Conservation (phyloP, 2,113 vertebrate genomes). For the Machaerirhynchus nigripectus region DNA sequence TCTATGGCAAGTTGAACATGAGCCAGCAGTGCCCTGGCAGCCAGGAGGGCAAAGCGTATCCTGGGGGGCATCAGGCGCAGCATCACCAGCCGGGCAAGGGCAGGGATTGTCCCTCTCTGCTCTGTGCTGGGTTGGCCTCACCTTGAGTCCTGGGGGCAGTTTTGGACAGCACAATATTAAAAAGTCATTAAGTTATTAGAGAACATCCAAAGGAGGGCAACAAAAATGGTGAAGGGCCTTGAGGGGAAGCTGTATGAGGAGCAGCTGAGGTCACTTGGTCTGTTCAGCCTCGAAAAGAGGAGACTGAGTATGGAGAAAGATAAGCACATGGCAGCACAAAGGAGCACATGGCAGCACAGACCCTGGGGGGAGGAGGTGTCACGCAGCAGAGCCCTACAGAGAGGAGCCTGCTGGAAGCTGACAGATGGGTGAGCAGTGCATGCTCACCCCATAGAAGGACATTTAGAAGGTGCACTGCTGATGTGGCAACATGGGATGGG, state of each 20-base stretch:
- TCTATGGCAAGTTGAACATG: fast-evolving
- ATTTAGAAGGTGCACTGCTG: no score
- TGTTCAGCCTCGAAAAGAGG: background rate
- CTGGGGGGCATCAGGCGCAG: background rate
- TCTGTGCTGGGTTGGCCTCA: fast-evolving
- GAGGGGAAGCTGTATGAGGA: background rate
- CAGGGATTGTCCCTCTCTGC: background rate
- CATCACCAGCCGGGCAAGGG: fast-evolving
- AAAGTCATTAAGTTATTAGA: background rate
- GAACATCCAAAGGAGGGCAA: fast-evolving
- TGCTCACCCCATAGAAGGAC: no score
- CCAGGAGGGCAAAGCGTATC: fast-evolving
- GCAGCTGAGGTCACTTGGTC: background rate
- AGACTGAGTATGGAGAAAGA: no score
- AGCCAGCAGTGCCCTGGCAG: background rate
- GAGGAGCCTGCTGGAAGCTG: no score
- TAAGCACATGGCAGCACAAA: no score
- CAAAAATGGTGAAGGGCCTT: background rate
- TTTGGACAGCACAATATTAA: no score
- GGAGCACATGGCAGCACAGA: no score
- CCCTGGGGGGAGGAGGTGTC: no score
- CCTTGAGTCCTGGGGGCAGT: fast-evolving
- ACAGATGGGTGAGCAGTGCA: no score
- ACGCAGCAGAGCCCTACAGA: no score
- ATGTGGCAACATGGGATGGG: no score